Evolutionary conservation across 2,888 invertebrate genomes (phyloP).

Genomic region (Coronaproctus castanopsis): DNA sequence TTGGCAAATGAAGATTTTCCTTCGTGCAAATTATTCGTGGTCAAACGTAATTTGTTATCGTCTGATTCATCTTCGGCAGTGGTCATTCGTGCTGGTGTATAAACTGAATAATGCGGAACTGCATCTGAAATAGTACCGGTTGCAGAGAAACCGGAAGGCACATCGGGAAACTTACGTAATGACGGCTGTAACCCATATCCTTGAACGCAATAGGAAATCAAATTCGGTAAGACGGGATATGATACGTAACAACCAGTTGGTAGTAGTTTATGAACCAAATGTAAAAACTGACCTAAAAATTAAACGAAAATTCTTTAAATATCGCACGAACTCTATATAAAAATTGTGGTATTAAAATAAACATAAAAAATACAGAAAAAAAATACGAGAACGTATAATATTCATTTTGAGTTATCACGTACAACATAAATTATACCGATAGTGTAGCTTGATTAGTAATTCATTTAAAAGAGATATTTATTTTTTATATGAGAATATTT

Average conservation of each 20-base stretch:
- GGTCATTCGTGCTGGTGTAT: background rate
- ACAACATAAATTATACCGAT: too few species aligned
- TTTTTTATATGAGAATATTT: too few species aligned
- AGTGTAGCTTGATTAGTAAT: too few species aligned
- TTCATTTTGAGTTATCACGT: too few species aligned
- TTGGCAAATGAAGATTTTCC: too few species aligned
- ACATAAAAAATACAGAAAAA: too few species aligned
- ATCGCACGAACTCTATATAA: too few species aligned
- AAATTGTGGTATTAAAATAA: too few species aligned
- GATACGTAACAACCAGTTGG: conserved; percentile 70
- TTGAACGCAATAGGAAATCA: conserved; percentile 45
- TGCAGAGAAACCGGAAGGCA: too few species aligned
- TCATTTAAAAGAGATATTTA: too few species aligned
- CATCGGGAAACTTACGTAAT: too few species aligned
- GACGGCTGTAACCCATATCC: conserved; percentile 18
- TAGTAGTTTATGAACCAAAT: conserved; percentile 63
- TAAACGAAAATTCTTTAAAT: background rate
- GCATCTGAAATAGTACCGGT: conserved; percentile 1
- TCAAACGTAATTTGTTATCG: background rate
- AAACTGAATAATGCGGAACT: background rate
- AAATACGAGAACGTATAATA: too few species aligned
- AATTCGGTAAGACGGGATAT: conserved; percentile 60
- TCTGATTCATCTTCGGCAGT: background rate
- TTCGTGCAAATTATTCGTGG: background rate
- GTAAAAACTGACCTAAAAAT: conserved; percentile 53